These are phyloP conservation scores for Cyrtorhinus lividipennis DNA, from an alignment of 1,140 invertebrate species.

Conservation along the genomic window DNA sequence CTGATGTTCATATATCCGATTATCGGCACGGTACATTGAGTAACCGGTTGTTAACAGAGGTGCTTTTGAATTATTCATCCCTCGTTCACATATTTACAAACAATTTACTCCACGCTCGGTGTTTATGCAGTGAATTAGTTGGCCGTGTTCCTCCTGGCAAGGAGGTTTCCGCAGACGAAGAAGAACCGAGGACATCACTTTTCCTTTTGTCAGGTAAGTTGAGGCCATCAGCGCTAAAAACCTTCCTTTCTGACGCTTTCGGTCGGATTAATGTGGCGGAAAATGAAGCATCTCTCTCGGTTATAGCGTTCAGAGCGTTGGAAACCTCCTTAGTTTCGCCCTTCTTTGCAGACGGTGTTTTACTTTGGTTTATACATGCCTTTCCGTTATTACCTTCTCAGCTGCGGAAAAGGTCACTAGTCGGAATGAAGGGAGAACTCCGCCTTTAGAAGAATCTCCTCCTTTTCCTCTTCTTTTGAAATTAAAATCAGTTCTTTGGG, in stretches of 20 bases:
- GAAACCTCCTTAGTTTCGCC: not conserved
- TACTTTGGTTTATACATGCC: not conserved
- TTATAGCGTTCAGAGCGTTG: not conserved
- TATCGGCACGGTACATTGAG: too few relatives aligned
- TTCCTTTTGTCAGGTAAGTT: not conserved
- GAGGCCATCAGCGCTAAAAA: not conserved
- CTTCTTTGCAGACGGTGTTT: not conserved
- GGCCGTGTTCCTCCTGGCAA: too few relatives aligned
- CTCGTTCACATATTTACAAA: too few relatives aligned
- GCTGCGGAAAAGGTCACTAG: not conserved
- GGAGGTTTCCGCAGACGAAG: too few relatives aligned
- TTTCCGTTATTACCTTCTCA: not conserved
- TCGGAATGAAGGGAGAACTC: too few relatives aligned
- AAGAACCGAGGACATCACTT: too few relatives aligned
- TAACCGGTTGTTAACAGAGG: too few relatives aligned
- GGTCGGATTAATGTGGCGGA: constrained; percentile 13
- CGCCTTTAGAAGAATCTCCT: not conserved
- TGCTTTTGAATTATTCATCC: too few relatives aligned
- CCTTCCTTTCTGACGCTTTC: not conserved
- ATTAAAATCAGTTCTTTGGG: constrained; percentile 13
- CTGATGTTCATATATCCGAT: too few relatives aligned
- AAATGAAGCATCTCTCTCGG: constrained; percentile 1
- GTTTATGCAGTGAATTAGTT: too few relatives aligned
- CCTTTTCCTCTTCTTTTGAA: not conserved
- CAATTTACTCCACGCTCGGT: too few relatives aligned